Evolutionary conservation across 2,113 vertebrate species (phyloP).

Genomic region (Mesocricetus auratus): DNA sequence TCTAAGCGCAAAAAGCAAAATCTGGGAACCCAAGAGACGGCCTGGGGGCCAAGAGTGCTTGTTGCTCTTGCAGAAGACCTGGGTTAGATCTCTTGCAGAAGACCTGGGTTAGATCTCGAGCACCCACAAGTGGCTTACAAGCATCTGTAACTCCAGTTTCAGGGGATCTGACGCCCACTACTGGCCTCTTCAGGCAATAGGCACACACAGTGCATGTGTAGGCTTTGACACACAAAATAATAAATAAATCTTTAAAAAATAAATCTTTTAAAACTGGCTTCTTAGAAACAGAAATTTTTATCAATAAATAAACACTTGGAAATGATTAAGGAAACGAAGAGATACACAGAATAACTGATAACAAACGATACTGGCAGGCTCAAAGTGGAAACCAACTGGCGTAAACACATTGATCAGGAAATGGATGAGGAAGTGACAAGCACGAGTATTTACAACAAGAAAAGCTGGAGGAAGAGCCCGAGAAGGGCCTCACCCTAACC

Average conservation of each 20-base stretch:
- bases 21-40: not conserved
- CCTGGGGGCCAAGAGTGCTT: not conserved
- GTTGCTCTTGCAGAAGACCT: not conserved
- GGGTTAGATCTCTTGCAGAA: not conserved
- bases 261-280: not conserved
- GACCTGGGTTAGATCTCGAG: not conserved
- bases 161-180: not conserved
- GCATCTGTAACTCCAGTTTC: not conserved
- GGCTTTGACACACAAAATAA: not conserved
- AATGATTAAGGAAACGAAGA: not conserved
- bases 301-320: not conserved
- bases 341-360: not conserved
- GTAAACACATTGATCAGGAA: not conserved
- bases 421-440: not conserved
- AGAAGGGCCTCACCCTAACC: not conserved
- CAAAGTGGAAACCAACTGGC: not conserved
- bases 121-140: not conserved
- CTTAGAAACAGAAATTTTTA: not conserved
- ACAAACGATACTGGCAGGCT: not conserved
- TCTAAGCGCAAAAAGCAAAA: not conserved
- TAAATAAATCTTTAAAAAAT: not conserved
- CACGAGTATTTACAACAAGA: not conserved
- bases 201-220: fast-evolving
- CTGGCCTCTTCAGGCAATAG: not conserved
- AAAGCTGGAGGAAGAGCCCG: not conserved